Base-by-base conservation (phyloP, 1,140 invertebrate species). In the Musca domestica region DNA sequence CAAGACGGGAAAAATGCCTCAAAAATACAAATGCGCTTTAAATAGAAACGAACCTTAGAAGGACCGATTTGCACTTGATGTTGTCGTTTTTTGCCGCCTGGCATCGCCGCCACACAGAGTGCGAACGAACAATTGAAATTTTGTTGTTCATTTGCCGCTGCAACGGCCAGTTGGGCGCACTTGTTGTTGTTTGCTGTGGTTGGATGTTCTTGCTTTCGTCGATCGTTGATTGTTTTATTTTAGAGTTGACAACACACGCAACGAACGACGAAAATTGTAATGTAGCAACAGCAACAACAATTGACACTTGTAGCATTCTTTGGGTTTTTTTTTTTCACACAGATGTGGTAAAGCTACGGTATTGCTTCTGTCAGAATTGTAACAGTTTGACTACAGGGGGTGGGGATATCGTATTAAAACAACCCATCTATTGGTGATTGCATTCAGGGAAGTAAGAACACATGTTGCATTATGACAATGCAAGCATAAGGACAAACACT, bases 41-140 rank as follows among this genome's bases (percentile, higher is more conserved):
- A 93, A 92, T 80, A 80, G 77, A 75, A 79, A 79, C 77, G 76
- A 78, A 80, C 77, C 77, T 74, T 80, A 80, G 77, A 80, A 80
- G 77, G 77, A 80, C 72, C 72, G 77, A 65, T 69, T 64, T 64
- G 63, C 41, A 51, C 47, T 68, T 68, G 25, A 47, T 52, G 56
- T 49, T 22, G 47, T 48, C 23, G 63, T 19, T 19, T 51, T 51
- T 51, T 51, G 49, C n/a, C 17, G 49, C n/a, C 17, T 64, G 17
- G 22, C 56, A 47, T 46, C 61, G 22, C 15, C 61, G 22, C 15
- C 20, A 17, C 15, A 51, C 48, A 20, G n/a, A n/a, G 20, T 30
- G 56, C 52, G 52, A 27, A 20, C 22, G 15, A 19, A 25, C 51
- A 22, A 54, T 22, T 2, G 20, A 54, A 54, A 54, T 41, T 41